These are phyloP conservation scores for Dilophus febrilis DNA, from an alignment of 2,888 invertebrate species.

Conservation along the genomic window DNA sequence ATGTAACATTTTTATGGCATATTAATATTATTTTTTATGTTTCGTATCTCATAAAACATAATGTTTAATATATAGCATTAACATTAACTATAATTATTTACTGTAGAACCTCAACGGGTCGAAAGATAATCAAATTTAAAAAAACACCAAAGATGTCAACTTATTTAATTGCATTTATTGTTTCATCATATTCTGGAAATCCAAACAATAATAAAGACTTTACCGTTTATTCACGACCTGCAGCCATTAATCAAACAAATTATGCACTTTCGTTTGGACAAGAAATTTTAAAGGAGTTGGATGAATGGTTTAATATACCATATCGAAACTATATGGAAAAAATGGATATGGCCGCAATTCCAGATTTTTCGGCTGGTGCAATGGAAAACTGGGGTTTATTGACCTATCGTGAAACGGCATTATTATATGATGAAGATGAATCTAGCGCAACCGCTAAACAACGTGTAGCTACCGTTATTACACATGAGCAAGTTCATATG, in stretches of 20 bases:
- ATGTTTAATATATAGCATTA: too few species aligned
- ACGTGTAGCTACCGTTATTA: conserved; percentile 39
- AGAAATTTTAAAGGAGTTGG: conserved; percentile 33
- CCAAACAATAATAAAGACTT: conserved; percentile 25
- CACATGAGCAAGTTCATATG: conserved; percentile 34
- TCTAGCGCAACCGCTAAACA: conserved; percentile 42
- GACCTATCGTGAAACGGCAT: conserved; percentile 53
- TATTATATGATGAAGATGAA: conserved; percentile 43
- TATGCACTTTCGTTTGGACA: conserved; percentile 47
- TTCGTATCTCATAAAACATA: too few species aligned
- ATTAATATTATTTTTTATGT: too few species aligned
- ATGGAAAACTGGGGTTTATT: conserved; percentile 78
- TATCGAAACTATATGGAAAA: conserved; percentile 45
- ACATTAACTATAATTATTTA: too few species aligned
- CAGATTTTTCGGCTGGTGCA: conserved; percentile 68
- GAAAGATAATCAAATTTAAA: too few species aligned
- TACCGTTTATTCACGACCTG: conserved; percentile 50
- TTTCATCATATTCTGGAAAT: conserved; percentile 44
- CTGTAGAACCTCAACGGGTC: too few species aligned
- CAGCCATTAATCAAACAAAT: conserved; percentile 42
- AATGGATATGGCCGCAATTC: conserved; percentile 69
- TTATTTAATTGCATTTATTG: conserved; percentile 59
- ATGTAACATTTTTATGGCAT: too few species aligned
- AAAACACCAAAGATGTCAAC: conserved; percentile 56
- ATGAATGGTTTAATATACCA: conserved; percentile 38